Percentiles rank a stretch among this genome's conserved stretches.
phyloP scores from a whole-genome alignment of 2,888 invertebrate species.

The Stenodema calcarata region DNA sequence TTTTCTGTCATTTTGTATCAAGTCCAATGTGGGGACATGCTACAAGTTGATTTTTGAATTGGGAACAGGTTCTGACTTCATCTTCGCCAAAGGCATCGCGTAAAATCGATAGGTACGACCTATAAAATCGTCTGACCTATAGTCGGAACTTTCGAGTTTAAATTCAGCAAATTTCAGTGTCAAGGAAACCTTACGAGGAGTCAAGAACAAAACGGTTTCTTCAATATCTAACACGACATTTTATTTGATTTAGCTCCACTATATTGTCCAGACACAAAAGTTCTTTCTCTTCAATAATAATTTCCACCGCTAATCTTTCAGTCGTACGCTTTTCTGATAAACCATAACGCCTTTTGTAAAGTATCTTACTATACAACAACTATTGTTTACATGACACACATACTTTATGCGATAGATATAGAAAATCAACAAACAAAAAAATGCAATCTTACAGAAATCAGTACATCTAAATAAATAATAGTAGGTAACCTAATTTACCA shows the following conservation, averaged over 20 bases:
- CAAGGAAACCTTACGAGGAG: background rate
- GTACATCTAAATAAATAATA: constrained; percentile 25
- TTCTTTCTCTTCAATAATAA: background rate
- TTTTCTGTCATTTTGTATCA: too few relatives aligned
- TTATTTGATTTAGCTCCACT: constrained; percentile 16
- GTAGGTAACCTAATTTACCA: background rate
- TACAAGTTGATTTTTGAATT: too few relatives aligned
- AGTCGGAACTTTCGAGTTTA: too few relatives aligned
- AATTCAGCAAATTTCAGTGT: background rate
- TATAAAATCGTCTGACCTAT: too few relatives aligned
- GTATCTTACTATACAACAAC: background rate
- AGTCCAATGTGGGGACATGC: too few relatives aligned
- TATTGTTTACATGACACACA: constrained; percentile 11
- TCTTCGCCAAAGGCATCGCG: too few relatives aligned
- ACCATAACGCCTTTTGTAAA: background rate
- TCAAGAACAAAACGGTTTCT: background rate
- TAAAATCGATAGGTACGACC: too few relatives aligned
- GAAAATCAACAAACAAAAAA: background rate
- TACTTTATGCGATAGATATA: constrained; percentile 22
- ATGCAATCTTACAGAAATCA: constrained; percentile 20
- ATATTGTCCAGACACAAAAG: constrained; percentile 1
- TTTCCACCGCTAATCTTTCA: background rate
- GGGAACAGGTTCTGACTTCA: too few relatives aligned
- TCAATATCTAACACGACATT: constrained; percentile 27
- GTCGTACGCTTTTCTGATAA: constrained; percentile 1